Conservation (phyloP, 2,888 invertebrate species). For the Cryptocephalus primarius region DNA sequence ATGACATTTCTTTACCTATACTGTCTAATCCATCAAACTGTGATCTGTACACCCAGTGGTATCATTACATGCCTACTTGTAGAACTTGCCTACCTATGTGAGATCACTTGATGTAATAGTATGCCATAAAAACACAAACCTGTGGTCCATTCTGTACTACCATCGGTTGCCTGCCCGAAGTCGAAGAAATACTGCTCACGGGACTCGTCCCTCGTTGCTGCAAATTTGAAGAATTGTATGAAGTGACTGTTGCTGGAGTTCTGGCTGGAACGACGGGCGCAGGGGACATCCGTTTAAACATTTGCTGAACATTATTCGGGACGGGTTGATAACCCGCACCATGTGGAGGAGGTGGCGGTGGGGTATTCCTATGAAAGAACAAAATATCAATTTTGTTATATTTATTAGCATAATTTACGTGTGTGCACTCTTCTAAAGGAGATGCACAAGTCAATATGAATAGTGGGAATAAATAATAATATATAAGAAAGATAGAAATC, state of each 20-base stretch:
- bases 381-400: no score
- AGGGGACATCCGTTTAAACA: constrained; percentile 68
- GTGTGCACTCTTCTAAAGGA: no score
- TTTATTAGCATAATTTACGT: no score
- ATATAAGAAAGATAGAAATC: no score
- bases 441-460: no score
- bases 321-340: constrained; percentile 47
- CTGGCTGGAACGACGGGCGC: constrained; percentile 54
- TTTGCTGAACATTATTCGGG: constrained; percentile 55
- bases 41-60: no score
- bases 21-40: no score
- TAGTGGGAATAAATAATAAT: no score
- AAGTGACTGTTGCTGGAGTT: constrained; percentile 17
- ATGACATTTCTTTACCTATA: no score
- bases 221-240: neutral
- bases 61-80: no score
- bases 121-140: constrained; percentile 1
- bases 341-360: constrained; percentile 57
- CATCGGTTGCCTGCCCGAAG: constrained; percentile 53
- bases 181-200: constrained; percentile 37
- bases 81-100: no score
- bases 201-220: constrained; percentile 49
- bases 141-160: constrained; percentile 48
- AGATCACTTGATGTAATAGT: no score
- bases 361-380: constrained; percentile 28